Base-by-base conservation (phyloP, 2,888 invertebrate species). In the Dryocosmus kuriphilus region DNA sequence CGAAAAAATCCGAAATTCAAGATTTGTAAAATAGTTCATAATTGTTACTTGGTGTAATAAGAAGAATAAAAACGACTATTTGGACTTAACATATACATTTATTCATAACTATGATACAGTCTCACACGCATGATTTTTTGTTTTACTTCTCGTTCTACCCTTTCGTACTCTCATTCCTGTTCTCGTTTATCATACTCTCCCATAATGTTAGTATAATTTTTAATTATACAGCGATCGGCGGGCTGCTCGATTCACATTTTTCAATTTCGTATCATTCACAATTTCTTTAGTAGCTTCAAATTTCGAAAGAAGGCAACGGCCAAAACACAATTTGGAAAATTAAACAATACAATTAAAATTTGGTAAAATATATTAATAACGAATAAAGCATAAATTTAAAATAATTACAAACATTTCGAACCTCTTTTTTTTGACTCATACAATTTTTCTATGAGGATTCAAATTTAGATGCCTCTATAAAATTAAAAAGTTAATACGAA, bases 51-150 rank as follows among this genome's bases (percentile, higher is more conserved):
- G 27, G 63, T 35, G 35, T 32, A 71, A 32, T 46, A n/a, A 27
- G 38, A 9, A 32, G 16, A 61, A 77, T 73, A 76, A 38, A 63
- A 67, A 71, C 55, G 27, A 60, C 71, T 62, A 30, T 77, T 79
- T 80, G 81, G 85, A 85, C 89, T 89, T 89, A 89, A 88, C 85
- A 86, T 89, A 85, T 89, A 90, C 88, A 89, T 90, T 90, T 90
- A 90, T 90, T 90, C 89, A 87, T 90, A 90, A 88, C 85, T 90
- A 89, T 88, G 85, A 87, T 90, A 90, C 89, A 90, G 86, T 89
- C 89, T 89, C 88, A 87, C 89, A 89, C 88, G 86, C 87, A 87
- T 85, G 83, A 85, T 85, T 85, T 80, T 83, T 85, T 84, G 80
- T 84, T 83, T 82, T 83, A 82, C 82, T 77, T 84, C 81, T 83